Evolutionary conservation across 2,888 invertebrate species (phyloP), one percentile per base, ranked within the genome.

Genomic region (Piscicola geometra): DNA sequence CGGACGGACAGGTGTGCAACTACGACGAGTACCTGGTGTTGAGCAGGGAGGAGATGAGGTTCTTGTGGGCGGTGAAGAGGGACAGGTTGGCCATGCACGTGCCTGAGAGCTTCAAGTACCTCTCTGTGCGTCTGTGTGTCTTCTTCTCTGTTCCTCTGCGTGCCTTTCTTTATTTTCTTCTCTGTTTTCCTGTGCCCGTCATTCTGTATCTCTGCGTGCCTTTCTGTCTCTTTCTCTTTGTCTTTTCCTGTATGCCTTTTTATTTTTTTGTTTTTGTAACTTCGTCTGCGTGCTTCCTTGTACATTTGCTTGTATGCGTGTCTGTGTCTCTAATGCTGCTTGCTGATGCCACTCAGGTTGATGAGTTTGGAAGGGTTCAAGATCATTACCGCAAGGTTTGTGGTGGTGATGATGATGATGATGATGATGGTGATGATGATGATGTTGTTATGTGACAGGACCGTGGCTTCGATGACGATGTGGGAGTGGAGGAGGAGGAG

Each of bases 41-140:
- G 35, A 75, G 70, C 30, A 71, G 52, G 47, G 36, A 41, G 0
- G 77, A 73, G 60, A 73, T 73, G 73, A 73, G 36, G 64, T n/a
- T 25, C 1, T n/a, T 73, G 28, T 73, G 73, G 73, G 28, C 41
- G 1, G n/a, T 33, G 25, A 73, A 73, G 64, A 56, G 73, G 64
- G 25, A 2, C 21, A 2, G 33, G 18, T 9, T 73, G 73, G 35
- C 18, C 35, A 33, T 60, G 67, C 2, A 32, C 9, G 67, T 67
- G 32, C 67, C 67, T 67, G 33, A 67, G 33, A 56, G 71, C 72
- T 76, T 52, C 76, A 60, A 56, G 52, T 60, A 64, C 18, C 72
- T 76, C 67, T 60, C 1, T 56, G 60, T 64, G 1, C 50, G 28
- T 12, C 28, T 12, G n/a, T 67, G 67, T 1, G 9, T 1, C 21